Evolutionary conservation across 30 jellyfish, hydroid and myxozoan species (phyloP).

Genomic region (Hydractinia echinata): DNA sequence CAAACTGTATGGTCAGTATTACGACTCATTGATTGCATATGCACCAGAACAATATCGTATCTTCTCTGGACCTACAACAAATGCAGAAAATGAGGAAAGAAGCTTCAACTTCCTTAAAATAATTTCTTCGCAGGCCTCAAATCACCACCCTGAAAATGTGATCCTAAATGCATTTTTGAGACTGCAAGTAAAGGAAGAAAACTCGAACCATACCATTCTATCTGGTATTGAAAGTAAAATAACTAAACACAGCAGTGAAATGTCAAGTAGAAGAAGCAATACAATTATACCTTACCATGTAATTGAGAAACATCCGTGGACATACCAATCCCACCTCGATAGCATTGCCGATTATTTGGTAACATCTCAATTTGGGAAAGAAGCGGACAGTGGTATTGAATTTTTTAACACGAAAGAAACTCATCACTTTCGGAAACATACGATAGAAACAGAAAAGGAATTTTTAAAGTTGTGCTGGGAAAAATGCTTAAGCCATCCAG

Average conservation of each 20-base stretch:
- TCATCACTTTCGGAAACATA: not conserved
- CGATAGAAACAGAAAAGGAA: not conserved
- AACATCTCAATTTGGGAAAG: not conserved
- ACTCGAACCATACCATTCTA: not conserved
- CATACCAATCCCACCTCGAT: not conserved
- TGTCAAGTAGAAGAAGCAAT: not conserved
- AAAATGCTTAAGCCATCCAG: not conserved
- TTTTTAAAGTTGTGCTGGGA: not conserved
- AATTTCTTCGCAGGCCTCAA: not conserved
- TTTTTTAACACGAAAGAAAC: not conserved
- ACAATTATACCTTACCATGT: not conserved
- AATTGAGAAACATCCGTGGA: not conserved
- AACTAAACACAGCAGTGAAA: not conserved
- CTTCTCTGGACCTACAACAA: not conserved
- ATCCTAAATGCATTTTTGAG: slow-evolving; percentile 19
- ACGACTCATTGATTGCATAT: slow-evolving; percentile 16
- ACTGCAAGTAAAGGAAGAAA: not conserved
- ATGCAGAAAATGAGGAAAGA: slow-evolving; percentile 35
- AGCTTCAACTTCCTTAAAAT: slow-evolving; percentile 17
- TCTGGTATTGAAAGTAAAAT: not conserved
- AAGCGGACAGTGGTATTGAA: not conserved
- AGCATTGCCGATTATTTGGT: not conserved
- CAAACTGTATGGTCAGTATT: slow-evolving; percentile 21
- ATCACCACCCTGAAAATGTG: slow-evolving; percentile 20
- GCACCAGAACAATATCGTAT: slow-evolving; percentile 2